Evolutionary conservation across 2,113 vertebrate species (phyloP), one percentile per base, ranked within the genome.

Genomic region (Tachysurus fulvidraco): DNA sequence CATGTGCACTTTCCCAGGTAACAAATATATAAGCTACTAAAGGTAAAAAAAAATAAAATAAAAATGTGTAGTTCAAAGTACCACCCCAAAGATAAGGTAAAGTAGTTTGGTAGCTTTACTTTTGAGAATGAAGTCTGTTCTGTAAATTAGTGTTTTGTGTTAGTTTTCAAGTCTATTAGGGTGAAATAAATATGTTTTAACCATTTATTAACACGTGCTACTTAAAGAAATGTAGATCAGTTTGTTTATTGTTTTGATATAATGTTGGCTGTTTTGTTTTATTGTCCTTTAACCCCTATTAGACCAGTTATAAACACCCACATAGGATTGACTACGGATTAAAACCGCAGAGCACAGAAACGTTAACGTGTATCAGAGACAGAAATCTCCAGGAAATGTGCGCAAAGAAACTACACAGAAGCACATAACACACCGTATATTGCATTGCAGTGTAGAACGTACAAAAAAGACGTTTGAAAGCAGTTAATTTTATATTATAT

Each of bases 201-300:
- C 21, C 5, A 76, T 76, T 84, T 84, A 84, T 76, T 62, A 25
- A 73, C 14, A 8, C 44, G 62, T 62, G 21, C 19, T 46, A 46
- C 19, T 8, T 41, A 21, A 16, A 46, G 67, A 84, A 84, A 60
- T 76, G 30, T 46, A 74, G 65, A 52, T 84, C 69, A 84, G 41
- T 50, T 46, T 2, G 12, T 57, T 11, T 57, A 54, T 67, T 79
- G 59, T 64, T 78, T 25, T 9, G 21, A 25, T 74, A 3, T 28
- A 52, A 14, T 44, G 50, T 57, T 9, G 14, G 7, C 17, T 78
- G 10, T 28, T 12, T 4, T 4, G 3, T 74, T 44, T 23, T 46
- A 23, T 25, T 8, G 69, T 60, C 21, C 52, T 28, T 60, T 16
- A 62, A 50, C 46, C 21, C 55, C 30, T n/a, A 21, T 52, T 21